Percentiles rank a stretch among this genome's conserved stretches.
These are phyloP conservation scores for Muscicapa adusta DNA, from an alignment of 2,113 vertebrate species.

Conservation along the genomic window DNA sequence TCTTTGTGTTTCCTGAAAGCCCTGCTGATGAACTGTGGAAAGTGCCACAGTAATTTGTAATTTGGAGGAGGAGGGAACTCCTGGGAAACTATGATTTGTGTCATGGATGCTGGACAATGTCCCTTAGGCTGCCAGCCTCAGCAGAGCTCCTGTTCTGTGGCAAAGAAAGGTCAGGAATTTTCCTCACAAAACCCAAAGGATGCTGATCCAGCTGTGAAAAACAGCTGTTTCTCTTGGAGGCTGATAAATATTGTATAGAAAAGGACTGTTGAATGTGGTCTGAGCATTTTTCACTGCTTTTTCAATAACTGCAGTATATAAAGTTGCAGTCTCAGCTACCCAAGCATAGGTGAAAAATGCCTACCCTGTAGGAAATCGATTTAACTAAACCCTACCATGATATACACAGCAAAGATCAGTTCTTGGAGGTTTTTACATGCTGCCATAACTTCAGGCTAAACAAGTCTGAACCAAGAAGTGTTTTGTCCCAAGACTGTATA, in stretches of 20 bases:
- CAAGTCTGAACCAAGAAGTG: conserved; percentile 40
- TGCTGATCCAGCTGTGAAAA: background rate
- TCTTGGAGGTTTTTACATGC: background rate
- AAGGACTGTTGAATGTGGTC: background rate
- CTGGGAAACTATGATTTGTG: background rate
- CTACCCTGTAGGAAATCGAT: background rate
- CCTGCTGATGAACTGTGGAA: background rate
- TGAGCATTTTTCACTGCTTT: background rate
- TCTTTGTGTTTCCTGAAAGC: background rate
- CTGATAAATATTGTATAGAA: background rate
- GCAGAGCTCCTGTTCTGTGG: background rate
- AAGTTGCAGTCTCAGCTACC: background rate
- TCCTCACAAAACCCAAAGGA: background rate
- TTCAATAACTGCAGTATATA: background rate
- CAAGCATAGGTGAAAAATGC: background rate
- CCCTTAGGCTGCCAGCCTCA: background rate
- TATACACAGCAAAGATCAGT: background rate
- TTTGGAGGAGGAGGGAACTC: background rate
- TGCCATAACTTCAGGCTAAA: conserved; percentile 56
- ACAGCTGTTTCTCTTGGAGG: background rate
- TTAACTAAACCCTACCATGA: background rate
- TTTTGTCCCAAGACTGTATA: conserved; percentile 41
- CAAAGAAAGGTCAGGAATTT: background rate
- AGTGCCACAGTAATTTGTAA: background rate
- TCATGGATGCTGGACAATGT: background rate